Evolutionary conservation across 2,888 invertebrate genomes (phyloP).

Genomic region (Drosophila mercatorum): DNA sequence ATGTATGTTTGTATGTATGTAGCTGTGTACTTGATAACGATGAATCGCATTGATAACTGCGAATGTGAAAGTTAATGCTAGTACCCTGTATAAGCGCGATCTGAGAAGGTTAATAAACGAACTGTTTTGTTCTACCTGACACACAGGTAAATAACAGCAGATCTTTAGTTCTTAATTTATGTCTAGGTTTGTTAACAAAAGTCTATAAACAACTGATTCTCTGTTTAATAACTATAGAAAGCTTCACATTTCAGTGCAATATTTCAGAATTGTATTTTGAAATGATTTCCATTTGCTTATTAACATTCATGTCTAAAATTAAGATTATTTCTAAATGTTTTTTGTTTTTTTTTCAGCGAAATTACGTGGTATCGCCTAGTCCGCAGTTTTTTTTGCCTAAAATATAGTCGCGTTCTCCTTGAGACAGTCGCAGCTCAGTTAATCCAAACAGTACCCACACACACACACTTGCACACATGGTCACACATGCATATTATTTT

Average conservation of each 20-base stretch:
- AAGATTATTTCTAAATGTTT: background rate
- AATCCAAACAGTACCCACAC: slow-evolving; percentile 22
- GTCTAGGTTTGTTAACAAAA: background rate
- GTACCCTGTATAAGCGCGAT: background rate
- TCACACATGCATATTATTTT: slow-evolving; percentile 25
- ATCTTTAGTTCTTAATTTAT: background rate
- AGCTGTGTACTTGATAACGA: slow-evolving; percentile 33
- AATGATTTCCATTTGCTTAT: too few relatives aligned
- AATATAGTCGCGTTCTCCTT: slow-evolving; percentile 40
- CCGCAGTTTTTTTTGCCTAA: background rate
- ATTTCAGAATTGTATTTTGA: too few relatives aligned
- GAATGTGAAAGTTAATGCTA: slow-evolving; percentile 3
- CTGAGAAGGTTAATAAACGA: background rate
- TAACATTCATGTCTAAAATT: too few relatives aligned
- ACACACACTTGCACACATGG: slow-evolving; percentile 2
- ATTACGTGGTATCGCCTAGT: background rate
- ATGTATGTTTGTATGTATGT: too few relatives aligned
- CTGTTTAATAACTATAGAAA: background rate
- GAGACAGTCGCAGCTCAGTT: slow-evolving; percentile 35
- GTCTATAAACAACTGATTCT: background rate
- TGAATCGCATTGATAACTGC: slow-evolving; percentile 28
- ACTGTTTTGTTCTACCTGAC: background rate
- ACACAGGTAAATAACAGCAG: background rate
- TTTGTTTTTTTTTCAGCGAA: too few relatives aligned
- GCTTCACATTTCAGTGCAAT: background rate